Percentiles rank a stretch among this genome's conserved stretches.
Conservation (phyloP, 2,888 invertebrate species). For the Proisotoma minuta region DNA sequence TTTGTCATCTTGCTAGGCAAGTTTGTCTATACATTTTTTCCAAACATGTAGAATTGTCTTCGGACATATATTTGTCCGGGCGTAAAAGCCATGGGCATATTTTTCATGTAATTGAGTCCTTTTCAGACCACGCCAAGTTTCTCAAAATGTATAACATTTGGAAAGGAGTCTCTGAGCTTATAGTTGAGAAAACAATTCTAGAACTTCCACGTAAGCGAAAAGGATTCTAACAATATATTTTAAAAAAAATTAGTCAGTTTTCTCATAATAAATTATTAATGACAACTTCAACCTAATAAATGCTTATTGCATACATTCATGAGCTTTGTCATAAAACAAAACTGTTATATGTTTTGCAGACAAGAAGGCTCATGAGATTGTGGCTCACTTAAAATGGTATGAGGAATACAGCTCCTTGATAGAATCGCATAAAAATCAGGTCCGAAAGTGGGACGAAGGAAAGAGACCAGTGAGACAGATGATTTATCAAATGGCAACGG, state of each 20-base stretch:
- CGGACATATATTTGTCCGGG: no score
- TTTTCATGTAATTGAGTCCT: no score
- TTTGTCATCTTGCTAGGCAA: no score
- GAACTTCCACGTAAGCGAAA: conserved; percentile 2
- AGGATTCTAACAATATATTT: no score
- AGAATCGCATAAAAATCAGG: conserved; percentile 23
- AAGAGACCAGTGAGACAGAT: conserved; percentile 30
- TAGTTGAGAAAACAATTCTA: conserved; percentile 19
- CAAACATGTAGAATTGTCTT: no score
- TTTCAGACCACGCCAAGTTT: conserved; percentile 28
- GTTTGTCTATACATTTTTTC: no score
- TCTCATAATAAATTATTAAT: no score
- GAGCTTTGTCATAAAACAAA: not conserved
- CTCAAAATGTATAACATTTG: conserved; percentile 17
- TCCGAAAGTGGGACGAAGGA: conserved; percentile 34
- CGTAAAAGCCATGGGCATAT: no score
- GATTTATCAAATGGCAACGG: conserved; percentile 31
- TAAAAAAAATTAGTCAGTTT: no score
- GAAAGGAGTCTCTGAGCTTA: conserved; percentile 18
- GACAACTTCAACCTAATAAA: no score
- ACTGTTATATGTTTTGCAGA: conserved; percentile 12
- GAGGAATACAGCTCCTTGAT: conserved; percentile 31
- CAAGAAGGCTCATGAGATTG: conserved; percentile 31
- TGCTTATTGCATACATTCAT: conserved; percentile 19
- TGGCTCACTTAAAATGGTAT: conserved; percentile 36